Evolutionary conservation across 1,140 invertebrate genomes (phyloP).

Genomic region (Drosophila funebris): DNA sequence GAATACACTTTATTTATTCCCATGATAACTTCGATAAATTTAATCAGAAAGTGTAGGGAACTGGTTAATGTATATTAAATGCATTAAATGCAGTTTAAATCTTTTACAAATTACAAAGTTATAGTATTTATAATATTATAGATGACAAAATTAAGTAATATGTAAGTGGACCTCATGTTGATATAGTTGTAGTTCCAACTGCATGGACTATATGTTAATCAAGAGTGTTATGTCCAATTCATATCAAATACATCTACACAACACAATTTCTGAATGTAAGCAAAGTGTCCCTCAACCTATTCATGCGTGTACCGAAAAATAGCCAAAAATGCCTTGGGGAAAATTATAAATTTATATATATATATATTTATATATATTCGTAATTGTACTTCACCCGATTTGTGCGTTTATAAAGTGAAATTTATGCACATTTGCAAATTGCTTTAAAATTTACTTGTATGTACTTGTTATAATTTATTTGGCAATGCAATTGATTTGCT

Average conservation of each 20-base stretch:
- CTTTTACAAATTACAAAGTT: too few relatives aligned
- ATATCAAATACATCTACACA: not conserved
- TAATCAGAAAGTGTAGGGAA: too few relatives aligned
- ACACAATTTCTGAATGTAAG: not conserved
- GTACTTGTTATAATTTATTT: constrained; percentile 11
- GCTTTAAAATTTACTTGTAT: constrained; percentile 17
- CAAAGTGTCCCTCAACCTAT: not conserved
- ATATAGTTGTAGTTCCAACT: not conserved
- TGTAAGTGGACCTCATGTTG: not conserved
- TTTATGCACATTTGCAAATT: constrained; percentile 13
- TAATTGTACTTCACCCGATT: not conserved
- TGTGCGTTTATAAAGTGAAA: not conserved
- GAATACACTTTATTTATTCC: too few relatives aligned
- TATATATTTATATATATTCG: not conserved
- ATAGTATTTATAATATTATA: too few relatives aligned
- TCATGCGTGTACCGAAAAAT: constrained; percentile 11
- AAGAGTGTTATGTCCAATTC: not conserved
- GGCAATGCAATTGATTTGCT: constrained; percentile 6
- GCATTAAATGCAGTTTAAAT: too few relatives aligned
- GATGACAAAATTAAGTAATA: too few relatives aligned
- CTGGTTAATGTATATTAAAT: too few relatives aligned
- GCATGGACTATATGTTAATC: not conserved
- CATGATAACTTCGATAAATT: too few relatives aligned
- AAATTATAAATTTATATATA: not conserved
- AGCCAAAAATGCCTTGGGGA: not conserved